Percentiles rank a stretch among this genome's conserved stretches.
phyloP scores from a whole-genome alignment of 1,140 invertebrate species.

The Drosophila pruinosa region DNA sequence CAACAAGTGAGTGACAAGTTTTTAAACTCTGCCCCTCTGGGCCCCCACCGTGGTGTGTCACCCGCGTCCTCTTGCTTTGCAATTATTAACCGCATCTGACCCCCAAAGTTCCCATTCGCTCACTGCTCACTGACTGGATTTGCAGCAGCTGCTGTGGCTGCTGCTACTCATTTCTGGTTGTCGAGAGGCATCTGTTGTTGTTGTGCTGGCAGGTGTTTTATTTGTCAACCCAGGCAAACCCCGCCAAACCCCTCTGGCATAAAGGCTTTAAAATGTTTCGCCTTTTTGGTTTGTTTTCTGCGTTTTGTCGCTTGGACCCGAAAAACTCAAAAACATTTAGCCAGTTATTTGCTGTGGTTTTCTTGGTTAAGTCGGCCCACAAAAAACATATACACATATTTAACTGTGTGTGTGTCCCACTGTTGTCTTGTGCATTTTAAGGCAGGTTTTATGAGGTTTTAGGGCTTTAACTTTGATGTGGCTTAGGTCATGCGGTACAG shows the following conservation, averaged over 20 bases:
- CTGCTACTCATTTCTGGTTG: slow-evolving; percentile 29
- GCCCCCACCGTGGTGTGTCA: too few species aligned
- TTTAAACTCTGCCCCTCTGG: slow-evolving; percentile 31
- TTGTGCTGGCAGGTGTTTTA: slow-evolving; percentile 64
- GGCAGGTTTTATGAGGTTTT: slow-evolving; percentile 41
- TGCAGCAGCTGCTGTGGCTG: not conserved
- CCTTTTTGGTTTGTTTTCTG: slow-evolving; percentile 33
- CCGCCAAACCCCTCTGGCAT: not conserved
- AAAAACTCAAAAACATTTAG: slow-evolving; percentile 46
- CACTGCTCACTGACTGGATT: not conserved
- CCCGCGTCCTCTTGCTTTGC: slow-evolving; percentile 38
- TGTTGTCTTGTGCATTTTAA: slow-evolving; percentile 46
- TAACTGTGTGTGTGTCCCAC: not conserved
- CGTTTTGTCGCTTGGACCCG: slow-evolving; percentile 12
- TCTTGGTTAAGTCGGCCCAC: slow-evolving; percentile 25
- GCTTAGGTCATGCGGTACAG: slow-evolving; percentile 31
- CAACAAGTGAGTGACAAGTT: slow-evolving; percentile 66
- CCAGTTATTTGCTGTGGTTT: slow-evolving; percentile 50
- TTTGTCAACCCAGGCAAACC: slow-evolving; percentile 42
- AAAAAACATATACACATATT: slow-evolving; percentile 1
- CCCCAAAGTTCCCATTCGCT: slow-evolving; percentile 6
- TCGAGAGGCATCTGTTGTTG: slow-evolving; percentile 26
- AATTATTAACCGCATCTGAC: slow-evolving; percentile 75
- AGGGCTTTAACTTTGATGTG: slow-evolving; percentile 57
- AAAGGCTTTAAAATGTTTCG: slow-evolving; percentile 50